Percentiles rank a stretch among this genome's conserved stretches.
These are phyloP conservation scores for Xanthia togata DNA, from an alignment of 2,888 invertebrate genomes.

Conservation along the genomic window DNA sequence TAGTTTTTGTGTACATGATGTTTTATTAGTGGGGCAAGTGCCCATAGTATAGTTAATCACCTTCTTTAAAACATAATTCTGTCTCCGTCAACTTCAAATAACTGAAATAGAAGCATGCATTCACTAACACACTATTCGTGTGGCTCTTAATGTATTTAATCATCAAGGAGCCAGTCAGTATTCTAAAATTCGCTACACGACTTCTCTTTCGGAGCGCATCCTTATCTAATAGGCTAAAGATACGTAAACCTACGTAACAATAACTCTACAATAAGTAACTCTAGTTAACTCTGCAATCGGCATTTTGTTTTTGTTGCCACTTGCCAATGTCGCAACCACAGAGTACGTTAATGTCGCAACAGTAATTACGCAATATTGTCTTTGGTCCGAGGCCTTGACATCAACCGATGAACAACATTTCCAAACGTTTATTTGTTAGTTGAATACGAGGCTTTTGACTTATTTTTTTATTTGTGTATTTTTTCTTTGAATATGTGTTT, in stretches of 20 bases:
- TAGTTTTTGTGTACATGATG: neutral
- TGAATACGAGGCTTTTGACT: no score
- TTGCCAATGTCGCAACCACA: no score
- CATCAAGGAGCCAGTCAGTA: neutral
- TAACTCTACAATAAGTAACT: no score
- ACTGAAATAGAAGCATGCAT: neutral
- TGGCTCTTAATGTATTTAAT: neutral
- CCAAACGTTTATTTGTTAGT: no score
- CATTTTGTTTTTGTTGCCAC: no score
- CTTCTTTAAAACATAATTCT: neutral
- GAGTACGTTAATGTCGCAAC: no score
- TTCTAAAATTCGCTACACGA: neutral
- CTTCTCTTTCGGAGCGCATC: neutral
- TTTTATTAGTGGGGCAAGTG: neutral
- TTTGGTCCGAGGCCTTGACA: no score
- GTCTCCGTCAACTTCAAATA: neutral
- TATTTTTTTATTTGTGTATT: no score
- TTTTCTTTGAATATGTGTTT: no score
- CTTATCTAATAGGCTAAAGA: neutral
- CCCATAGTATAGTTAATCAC: neutral
- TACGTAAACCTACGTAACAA: neutral
- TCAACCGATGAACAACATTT: no score
- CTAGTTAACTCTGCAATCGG: no score
- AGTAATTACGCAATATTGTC: no score
- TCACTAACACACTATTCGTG: neutral